Evolutionary conservation across 2,888 invertebrate species (phyloP), one percentile per base, ranked within the genome.

Genomic region (Glyphotaelius pellucidus): DNA sequence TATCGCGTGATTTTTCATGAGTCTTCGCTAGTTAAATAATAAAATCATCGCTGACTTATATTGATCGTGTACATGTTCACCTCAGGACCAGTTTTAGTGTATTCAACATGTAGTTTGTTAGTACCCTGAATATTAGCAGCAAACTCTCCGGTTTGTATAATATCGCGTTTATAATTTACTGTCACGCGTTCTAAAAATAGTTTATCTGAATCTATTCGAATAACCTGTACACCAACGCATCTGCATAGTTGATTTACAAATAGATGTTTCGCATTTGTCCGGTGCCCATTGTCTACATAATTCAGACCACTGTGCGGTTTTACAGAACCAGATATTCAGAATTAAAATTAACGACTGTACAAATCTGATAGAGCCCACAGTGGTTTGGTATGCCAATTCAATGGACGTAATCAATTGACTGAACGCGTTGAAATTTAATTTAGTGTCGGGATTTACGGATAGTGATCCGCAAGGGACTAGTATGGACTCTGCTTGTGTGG

Each of bases 351-450:
- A 86, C 47, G 86, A 52, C 15, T 42, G 52, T 86, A 31, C 30
- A 52, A 86, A 86, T 86, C 86, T 86, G 42, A 52, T 86, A 86
- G 52, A 42, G 38, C 86, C 38, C 86, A 86, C 86, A 86, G 42
- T 86, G 86, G 38, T 52, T 42, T 15, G 86, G 42, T 30, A 42
- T 47, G 52, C 42, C 86, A 38, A 14, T 86, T 30, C 42, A 42
- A 30, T 30, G 47, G 52, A 30, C 86, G n/a, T n/a, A 86, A 86
- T 86, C 52, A 86, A 86, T 86, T 83, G 38, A 83, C 83, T 83
- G 32, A 83, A 83, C 35, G 83, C 83, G 67, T 67, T 67, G 67
- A 67, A 67, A 67, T 67, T 67, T 67, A 67, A 67, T 67, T 67
- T 67, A 67, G 25, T 67, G 67, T 67, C 67, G 67, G 67, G 67